phyloP scores from a whole-genome alignment of 2,113 vertebrate species.

The Numenius arquata region DNA sequence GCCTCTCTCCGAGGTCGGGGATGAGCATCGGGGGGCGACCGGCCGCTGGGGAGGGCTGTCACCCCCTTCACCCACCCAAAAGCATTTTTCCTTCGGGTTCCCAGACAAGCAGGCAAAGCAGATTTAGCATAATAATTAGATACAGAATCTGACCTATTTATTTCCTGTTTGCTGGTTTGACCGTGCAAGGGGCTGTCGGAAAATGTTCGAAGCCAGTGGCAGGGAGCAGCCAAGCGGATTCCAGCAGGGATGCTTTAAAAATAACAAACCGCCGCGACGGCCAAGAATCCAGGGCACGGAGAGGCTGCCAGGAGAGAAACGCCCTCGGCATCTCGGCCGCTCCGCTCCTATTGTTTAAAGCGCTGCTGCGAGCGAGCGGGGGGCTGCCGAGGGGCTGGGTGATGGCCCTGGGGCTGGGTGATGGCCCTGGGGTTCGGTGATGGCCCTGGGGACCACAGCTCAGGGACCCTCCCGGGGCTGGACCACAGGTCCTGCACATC shows the following conservation, averaged over 20 bases:
- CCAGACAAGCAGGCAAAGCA: constrained; percentile 47
- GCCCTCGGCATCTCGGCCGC: constrained; percentile 20
- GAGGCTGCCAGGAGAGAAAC: constrained; percentile 55
- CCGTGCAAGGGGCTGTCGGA: constrained; percentile 58
- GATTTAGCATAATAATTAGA: constrained; percentile 66
- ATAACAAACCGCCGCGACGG: constrained; percentile 56
- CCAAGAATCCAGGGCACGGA: constrained; percentile 62
- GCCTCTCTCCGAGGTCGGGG: neutral
- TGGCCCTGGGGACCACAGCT: neutral
- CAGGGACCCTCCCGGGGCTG: neutral
- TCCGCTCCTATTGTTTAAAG: neutral
- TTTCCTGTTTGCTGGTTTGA: constrained; percentile 60
- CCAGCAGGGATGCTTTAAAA: constrained; percentile 69
- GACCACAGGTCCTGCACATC: neutral
- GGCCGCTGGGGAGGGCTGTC: neutral
- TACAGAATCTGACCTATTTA: constrained; percentile 67
- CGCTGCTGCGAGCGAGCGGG: neutral
- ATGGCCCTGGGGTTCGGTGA: neutral
- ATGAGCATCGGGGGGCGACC: neutral
- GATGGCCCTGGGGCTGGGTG: neutral
- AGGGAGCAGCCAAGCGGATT: constrained; percentile 65
- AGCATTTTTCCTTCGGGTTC: constrained; percentile 18
- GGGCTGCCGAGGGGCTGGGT: neutral
- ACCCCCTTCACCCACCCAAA: neutral
- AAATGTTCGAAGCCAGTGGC: constrained; percentile 59